These are phyloP conservation scores for Marcusenius ussheri DNA, from an alignment of 2,113 vertebrate genomes.

Conservation along the genomic window DNA sequence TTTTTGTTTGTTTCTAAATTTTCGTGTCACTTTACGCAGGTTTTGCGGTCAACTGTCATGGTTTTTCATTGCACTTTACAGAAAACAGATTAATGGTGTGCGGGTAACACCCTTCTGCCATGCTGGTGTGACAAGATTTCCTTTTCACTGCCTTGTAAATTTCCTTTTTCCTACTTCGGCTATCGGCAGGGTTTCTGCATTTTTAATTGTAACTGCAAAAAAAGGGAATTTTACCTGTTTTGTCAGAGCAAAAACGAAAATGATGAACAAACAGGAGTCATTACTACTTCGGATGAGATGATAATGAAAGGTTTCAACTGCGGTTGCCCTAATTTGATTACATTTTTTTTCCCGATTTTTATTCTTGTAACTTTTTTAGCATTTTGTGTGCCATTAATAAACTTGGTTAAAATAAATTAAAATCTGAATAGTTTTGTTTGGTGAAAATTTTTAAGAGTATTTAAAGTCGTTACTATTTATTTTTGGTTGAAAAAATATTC, in stretches of 20 bases:
- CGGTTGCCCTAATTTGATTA: background rate
- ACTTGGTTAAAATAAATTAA: background rate
- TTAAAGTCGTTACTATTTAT: background rate
- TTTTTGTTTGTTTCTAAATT: conserved; percentile 41
- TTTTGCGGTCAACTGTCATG: background rate
- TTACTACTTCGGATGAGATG: background rate
- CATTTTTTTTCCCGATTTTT: background rate
- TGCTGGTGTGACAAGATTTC: conserved; percentile 83
- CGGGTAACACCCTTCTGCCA: conserved; percentile 79
- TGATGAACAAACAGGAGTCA: background rate
- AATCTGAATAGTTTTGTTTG: background rate
- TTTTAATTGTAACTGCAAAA: conserved; percentile 35
- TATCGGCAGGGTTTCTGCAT: conserved; percentile 76
- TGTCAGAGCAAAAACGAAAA: background rate
- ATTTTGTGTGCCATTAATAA: background rate
- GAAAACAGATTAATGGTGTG: conserved; percentile 65
- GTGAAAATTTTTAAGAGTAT: background rate
- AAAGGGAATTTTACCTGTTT: background rate
- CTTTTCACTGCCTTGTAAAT: conserved; percentile 81
- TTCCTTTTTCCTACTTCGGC: conserved; percentile 85
- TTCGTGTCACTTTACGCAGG: conserved; percentile 43
- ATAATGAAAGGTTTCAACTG: background rate
- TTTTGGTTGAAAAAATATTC: background rate
- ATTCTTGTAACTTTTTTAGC: background rate
- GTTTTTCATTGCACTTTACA: conserved; percentile 10